Conservation (phyloP, 2,113 vertebrate genomes). For the Larimichthys polyactis region DNA sequence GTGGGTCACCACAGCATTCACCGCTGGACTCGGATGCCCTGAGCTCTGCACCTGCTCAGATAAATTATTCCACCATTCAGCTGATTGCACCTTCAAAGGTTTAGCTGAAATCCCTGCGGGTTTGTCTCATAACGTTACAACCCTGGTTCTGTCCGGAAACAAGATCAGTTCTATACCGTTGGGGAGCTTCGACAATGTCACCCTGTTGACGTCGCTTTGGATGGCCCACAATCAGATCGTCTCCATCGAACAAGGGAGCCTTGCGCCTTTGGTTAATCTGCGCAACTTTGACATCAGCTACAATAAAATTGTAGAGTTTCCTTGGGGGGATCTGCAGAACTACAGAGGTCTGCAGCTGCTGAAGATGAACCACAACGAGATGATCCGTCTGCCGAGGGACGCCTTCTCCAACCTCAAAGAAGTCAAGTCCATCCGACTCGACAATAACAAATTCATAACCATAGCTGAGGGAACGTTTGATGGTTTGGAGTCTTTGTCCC, state of each 20-base stretch:
- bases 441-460: constrained; percentile 90
- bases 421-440: constrained; percentile 93
- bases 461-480: constrained; percentile 92
- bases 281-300: constrained; percentile 95
- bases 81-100: constrained; percentile 93
- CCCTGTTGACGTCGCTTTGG: constrained; percentile 92
- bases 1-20: constrained; percentile 67
- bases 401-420: constrained; percentile 90
- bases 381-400: constrained; percentile 87
- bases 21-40: constrained; percentile 84
- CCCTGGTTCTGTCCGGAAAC: constrained; percentile 92
- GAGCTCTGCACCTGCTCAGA: constrained; percentile 90
- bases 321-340: constrained; percentile 94
- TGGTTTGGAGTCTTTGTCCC: constrained; percentile 88
- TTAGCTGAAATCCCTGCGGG: constrained; percentile 87
- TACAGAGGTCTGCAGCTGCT: constrained; percentile 91
- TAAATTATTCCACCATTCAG: constrained; percentile 88
- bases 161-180: constrained; percentile 85
- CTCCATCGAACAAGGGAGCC: constrained; percentile 84
- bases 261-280: constrained; percentile 87
- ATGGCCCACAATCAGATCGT: constrained; percentile 91
- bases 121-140: constrained; percentile 90
- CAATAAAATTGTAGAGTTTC: constrained; percentile 92
- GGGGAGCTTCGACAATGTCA: constrained; percentile 88
- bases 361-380: constrained; percentile 96